Percentiles rank a stretch among this genome's conserved stretches.
phyloP scores from a whole-genome alignment of 2,797 vertebrate species.

The Parauchenoglanis punctatus region DNA sequence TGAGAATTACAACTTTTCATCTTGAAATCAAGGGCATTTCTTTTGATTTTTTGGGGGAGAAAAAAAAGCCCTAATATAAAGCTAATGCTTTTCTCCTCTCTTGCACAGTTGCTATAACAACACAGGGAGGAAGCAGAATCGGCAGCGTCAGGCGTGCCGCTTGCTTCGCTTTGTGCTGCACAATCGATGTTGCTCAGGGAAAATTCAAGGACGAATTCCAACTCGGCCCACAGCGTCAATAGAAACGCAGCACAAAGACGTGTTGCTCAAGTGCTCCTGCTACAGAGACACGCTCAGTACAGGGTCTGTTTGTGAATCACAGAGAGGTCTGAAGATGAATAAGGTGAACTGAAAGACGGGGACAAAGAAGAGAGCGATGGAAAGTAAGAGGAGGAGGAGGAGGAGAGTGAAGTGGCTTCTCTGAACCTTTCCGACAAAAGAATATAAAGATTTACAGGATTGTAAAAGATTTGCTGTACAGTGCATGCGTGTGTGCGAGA shows the following conservation, averaged over 20 bases:
- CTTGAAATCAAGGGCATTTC: slow-evolving; percentile 22
- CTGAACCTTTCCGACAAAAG: slow-evolving; percentile 7
- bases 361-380: slow-evolving; percentile 8
- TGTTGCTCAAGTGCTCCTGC: slow-evolving; percentile 36
- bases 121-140: slow-evolving; percentile 33
- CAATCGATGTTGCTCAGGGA: slow-evolving; percentile 46
- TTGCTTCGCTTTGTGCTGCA: slow-evolving; percentile 37
- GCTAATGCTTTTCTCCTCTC: slow-evolving; percentile 36
- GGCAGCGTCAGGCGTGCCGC: slow-evolving; percentile 29
- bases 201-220: slow-evolving; percentile 57
- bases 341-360: slow-evolving; percentile 20
- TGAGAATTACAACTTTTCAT: neutral
- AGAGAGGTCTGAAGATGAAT: slow-evolving; percentile 44
- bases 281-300: slow-evolving; percentile 26
- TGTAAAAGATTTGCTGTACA: neutral
- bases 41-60: neutral
- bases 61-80: neutral
- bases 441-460: neutral
- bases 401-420: neutral
- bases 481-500: neutral
- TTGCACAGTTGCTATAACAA: slow-evolving; percentile 45
- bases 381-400: neutral
- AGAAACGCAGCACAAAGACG: slow-evolving; percentile 37
- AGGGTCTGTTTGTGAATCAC: slow-evolving; percentile 14
- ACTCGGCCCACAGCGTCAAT: slow-evolving; percentile 46